A percentile compares a stretch with the other conserved stretches of the same genome.
Evolutionary conservation across 2,888 invertebrate genomes (phyloP).

Genomic region (Clivina fossor): DNA sequence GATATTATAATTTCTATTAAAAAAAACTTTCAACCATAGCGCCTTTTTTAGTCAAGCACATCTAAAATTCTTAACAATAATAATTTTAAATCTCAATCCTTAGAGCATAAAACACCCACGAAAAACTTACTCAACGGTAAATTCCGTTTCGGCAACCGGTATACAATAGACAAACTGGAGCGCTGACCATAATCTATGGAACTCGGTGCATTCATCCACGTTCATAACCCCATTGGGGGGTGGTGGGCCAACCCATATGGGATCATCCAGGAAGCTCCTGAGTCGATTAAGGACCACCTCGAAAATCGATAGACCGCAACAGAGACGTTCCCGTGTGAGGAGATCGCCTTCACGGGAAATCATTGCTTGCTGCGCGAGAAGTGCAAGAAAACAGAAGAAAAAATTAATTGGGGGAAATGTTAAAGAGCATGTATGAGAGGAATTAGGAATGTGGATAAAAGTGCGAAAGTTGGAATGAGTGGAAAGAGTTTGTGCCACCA

Average conservation of each 20-base stretch:
- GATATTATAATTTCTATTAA: no score
- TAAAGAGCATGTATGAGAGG: no score
- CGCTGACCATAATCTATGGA: constrained; percentile 95
- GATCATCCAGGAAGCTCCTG: constrained; percentile 81
- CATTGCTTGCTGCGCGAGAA: constrained; percentile 94
- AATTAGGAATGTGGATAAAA: no score
- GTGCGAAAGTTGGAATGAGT: no score
- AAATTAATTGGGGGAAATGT: neutral
- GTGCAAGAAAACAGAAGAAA: no score
- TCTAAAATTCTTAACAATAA: constrained; percentile 5
- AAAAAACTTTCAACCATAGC: no score
- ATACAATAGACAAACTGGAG: constrained; percentile 98
- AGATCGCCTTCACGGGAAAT: constrained; percentile 94
- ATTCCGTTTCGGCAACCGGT: constrained; percentile 93
- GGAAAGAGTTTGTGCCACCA: no score
- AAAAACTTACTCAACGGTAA: constrained; percentile 92
- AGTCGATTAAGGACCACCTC: constrained; percentile 90
- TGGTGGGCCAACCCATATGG: constrained; percentile 88
- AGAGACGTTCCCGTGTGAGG: constrained; percentile 92
- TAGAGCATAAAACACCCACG: no score
- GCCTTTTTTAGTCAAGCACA: no score
- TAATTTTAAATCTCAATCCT: constrained; percentile 15
- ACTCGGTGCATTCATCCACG: constrained; percentile 95
- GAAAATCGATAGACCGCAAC: constrained; percentile 96
- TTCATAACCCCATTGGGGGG: constrained; percentile 94